A percentile compares a stretch with the other conserved stretches of the same genome.
Conservation (phyloP, 2,888 invertebrate species). For the Diogma glabrata region DNA sequence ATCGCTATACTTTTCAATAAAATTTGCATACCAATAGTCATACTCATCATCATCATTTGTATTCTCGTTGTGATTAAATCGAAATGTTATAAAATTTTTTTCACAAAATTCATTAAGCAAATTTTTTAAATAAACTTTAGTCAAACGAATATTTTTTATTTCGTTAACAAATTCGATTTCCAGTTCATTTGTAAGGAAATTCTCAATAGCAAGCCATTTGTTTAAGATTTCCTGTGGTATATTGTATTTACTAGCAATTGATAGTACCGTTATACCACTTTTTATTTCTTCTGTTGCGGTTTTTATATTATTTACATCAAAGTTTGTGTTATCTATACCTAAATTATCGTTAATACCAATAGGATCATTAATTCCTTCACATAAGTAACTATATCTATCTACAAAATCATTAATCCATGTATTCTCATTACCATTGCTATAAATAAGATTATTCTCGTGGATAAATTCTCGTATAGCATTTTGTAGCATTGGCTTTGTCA, state of each 20-base stretch:
- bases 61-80: conserved; percentile 2
- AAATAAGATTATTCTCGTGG: too few species aligned
- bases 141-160: background rate
- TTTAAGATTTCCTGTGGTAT: conserved; percentile 3
- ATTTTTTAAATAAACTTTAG: background rate
- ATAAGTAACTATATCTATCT: background rate
- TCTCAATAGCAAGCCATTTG: conserved; percentile 2
- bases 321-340: background rate
- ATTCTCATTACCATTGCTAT: background rate
- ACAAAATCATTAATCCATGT: conserved; percentile 2
- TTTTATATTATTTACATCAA: conserved; percentile 6
- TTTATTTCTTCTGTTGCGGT: conserved; percentile 5
- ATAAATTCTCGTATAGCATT: too few species aligned
- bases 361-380: background rate
- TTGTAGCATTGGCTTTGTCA: conserved; percentile 1
- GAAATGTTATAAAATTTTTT: conserved; percentile 5
- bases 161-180: conserved; percentile 4
- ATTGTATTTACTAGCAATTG: background rate
- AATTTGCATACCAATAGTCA: conserved; percentile 6
- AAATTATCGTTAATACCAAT: background rate
- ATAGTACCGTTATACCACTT: background rate
- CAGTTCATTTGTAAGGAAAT: background rate
- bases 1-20: conserved; percentile 6
- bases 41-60: conserved; percentile 6
- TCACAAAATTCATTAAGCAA: conserved; percentile 4